These are phyloP conservation scores for Cyprinodon variegatus DNA, from an alignment of 2,113 vertebrate species.

Conservation along the genomic window DNA sequence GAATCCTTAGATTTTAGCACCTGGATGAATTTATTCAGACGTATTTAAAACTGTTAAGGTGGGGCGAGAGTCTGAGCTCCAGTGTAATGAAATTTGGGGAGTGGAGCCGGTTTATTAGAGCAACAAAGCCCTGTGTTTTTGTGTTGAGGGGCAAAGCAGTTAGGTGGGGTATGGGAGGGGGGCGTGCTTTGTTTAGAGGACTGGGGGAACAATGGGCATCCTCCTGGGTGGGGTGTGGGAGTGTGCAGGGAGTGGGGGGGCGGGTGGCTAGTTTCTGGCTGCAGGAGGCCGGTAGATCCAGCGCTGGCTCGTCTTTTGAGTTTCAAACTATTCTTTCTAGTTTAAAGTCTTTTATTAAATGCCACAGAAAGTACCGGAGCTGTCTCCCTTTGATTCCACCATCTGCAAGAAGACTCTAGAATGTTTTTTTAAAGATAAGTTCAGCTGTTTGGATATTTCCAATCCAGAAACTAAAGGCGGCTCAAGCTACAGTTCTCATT, in stretches of 20 bases:
- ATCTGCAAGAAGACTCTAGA: neutral
- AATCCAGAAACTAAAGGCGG: too few relatives aligned
- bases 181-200: conserved; percentile 64
- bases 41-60: conserved; percentile 1
- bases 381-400: neutral
- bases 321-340: neutral
- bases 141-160: conserved; percentile 36
- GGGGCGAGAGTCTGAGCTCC: conserved; percentile 15
- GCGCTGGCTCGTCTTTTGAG: conserved; percentile 55
- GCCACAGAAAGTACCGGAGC: neutral
- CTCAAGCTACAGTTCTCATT: too few relatives aligned
- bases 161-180: conserved; percentile 31
- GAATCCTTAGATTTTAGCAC: neutral
- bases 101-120: conserved; percentile 64
- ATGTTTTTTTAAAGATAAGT: neutral
- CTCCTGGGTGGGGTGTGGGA: conserved; percentile 59
- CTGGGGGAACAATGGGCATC: conserved; percentile 68
- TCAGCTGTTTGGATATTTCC: too few relatives aligned
- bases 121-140: conserved; percentile 59
- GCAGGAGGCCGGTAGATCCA: conserved; percentile 65
- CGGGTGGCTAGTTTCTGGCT: conserved; percentile 50
- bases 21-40: neutral
- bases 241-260: conserved; percentile 4
- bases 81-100: conserved; percentile 75
- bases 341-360: neutral